Conservation (phyloP, 2,888 invertebrate species). For the Agonum fuliginosum region DNA sequence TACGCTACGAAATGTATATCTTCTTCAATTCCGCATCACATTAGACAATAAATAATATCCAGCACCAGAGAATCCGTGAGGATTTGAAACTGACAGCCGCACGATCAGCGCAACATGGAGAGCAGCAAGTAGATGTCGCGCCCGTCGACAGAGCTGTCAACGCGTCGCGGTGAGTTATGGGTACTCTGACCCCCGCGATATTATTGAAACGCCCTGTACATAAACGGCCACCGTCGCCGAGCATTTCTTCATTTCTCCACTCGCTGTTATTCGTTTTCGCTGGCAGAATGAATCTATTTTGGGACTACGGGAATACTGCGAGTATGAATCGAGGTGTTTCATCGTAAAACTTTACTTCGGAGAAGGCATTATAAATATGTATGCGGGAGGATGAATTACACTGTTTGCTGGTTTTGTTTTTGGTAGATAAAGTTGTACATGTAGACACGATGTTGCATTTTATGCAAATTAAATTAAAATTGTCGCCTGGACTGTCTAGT, state of each 20-base stretch:
- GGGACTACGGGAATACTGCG: background rate
- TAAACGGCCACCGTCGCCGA: slow-evolving; percentile 16
- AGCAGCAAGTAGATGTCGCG: slow-evolving; percentile 8
- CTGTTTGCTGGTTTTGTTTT: background rate
- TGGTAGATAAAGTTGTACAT: too few relatives aligned
- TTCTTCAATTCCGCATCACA: background rate
- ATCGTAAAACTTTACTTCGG: background rate
- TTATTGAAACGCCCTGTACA: slow-evolving; percentile 46
- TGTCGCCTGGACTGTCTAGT: too few relatives aligned
- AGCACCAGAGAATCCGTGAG: background rate
- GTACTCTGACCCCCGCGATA: slow-evolving; percentile 52
- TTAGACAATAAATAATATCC: slow-evolving; percentile 34
- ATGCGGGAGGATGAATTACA: background rate
- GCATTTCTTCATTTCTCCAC: background rate
- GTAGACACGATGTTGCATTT: too few relatives aligned
- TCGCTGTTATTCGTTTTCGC: background rate
- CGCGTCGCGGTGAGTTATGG: slow-evolving; percentile 52
- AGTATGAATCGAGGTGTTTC: background rate
- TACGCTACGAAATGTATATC: background rate
- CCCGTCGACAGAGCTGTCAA: slow-evolving; percentile 38
- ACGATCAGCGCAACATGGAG: background rate
- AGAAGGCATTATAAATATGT: background rate
- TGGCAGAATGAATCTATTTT: slow-evolving; percentile 39
- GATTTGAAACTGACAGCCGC: slow-evolving; percentile 9
- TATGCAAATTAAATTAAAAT: too few relatives aligned